Base-by-base conservation (phyloP, 2,113 vertebrate genomes). In the Chaetodon trifascialis region DNA sequence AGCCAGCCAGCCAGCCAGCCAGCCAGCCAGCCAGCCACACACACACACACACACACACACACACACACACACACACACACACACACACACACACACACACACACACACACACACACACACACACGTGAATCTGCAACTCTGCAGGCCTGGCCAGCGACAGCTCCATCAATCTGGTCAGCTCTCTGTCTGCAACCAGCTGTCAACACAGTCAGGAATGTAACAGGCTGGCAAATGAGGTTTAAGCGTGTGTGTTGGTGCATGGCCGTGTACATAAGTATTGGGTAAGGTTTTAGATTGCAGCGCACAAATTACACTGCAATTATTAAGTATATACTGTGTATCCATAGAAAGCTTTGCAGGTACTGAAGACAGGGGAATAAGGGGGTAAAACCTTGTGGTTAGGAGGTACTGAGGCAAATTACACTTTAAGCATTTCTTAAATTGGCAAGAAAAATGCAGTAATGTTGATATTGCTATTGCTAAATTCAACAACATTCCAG, bases 111-210 rank as follows among this genome's bases (percentile, higher is more conserved):
- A 21, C 21, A 38, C 63, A 64, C 77, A 65, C 62, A 47, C 30
- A 58, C 40, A 58, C 11, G 17, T 23, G 7, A 54, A 72, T 72
- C 54, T 84, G 51, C 79, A 77, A 63, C 76, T 77, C 87, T 84
- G 81, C 82, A 86, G 73, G 82, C 75, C 69, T 59, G 76, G 80
- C 76, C 59, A 70, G 72, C 40, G 42, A 83, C 67, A 67, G 83
- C 81, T 89, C 76, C 51, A 89, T 90, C 83, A 90, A 83, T 91
- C 82, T 81, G 84, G 68, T 80, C 72, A 36, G 58, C 60, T 51
- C 73, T 60, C 74, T 66, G 67, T 83, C 85, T 83, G 83, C 72
- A 67, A 63, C 77, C 81, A 78, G 86, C 86, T 60, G 76, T 86
- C 80, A 82, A 44, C 73, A 73, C 51, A 62, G 74, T 64, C 69